Conservation (phyloP, 2,888 invertebrate genomes). For the Campoplex capitator region DNA sequence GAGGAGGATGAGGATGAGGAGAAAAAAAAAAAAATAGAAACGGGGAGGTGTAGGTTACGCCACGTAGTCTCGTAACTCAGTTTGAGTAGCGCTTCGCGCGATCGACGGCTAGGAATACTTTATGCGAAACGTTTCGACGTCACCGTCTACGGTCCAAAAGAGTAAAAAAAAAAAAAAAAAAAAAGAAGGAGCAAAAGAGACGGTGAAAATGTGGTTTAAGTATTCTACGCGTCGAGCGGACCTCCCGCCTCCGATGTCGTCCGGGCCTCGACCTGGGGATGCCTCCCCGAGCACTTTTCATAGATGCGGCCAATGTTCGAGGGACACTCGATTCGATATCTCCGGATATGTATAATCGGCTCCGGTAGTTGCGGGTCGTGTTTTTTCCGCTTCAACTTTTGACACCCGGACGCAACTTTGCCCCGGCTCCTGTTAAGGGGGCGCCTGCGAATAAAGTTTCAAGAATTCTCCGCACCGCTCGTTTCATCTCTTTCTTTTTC, state of each 20-base stretch:
- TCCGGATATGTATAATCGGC: constrained; percentile 77
- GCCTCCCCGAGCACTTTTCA: not conserved
- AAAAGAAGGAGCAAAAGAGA: not conserved
- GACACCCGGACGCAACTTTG: not conserved
- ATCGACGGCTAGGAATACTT: constrained; percentile 82
- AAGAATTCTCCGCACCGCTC: not conserved
- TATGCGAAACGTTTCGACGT: constrained; percentile 79
- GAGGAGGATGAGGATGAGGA: constrained; percentile 29
- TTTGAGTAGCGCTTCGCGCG: constrained; percentile 75
- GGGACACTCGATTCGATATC: not conserved
- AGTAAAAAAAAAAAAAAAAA: constrained; percentile 37
- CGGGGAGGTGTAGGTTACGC: constrained; percentile 64
- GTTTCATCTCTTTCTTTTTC: not conserved
- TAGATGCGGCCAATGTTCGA: not conserved
- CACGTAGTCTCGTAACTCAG: constrained; percentile 82
- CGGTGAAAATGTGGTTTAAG: constrained; percentile 66
- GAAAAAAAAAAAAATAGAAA: constrained; percentile 51
- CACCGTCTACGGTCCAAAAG: constrained; percentile 68
- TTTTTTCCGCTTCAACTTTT: not conserved
- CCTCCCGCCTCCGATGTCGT: constrained; percentile 7
- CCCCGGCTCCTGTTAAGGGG: not conserved
- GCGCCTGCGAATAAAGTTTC: not conserved
- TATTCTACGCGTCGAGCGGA: constrained; percentile 70
- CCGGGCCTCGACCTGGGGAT: not conserved
- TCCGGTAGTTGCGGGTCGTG: constrained; percentile 47